Percentiles rank a stretch among this genome's conserved stretches.
Conservation (phyloP, 1,140 invertebrate genomes). For the Diploscapter pachys region DNA sequence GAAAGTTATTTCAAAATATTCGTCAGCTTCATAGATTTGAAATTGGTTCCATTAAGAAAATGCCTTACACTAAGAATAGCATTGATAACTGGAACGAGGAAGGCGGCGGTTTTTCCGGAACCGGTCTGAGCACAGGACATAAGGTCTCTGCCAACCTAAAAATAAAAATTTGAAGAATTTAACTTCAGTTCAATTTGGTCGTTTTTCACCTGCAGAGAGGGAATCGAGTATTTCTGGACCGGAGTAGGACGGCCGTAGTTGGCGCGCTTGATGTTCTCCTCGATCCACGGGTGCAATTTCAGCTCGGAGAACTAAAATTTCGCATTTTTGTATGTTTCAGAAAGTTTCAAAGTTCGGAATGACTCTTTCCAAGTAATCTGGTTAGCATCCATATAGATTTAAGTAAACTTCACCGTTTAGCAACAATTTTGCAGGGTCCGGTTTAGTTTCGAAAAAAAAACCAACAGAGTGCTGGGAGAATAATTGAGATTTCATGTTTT, state of each 20-base stretch:
- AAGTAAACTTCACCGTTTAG: background rate
- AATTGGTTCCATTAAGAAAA: background rate
- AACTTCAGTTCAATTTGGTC: too few relatives aligned
- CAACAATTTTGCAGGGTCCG: too few relatives aligned
- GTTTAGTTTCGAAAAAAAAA: too few relatives aligned
- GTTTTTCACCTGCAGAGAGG: conserved; percentile 75
- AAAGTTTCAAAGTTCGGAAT: background rate
- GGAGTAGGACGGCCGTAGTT: conserved; percentile 56
- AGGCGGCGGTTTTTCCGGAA: conserved; percentile 86
- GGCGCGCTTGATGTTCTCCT: conserved; percentile 57
- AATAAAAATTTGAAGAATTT: too few relatives aligned
- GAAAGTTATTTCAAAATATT: background rate
- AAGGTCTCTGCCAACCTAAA: conserved; percentile 72
- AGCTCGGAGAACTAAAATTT: conserved; percentile 51
- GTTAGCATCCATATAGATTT: background rate
- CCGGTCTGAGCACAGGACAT: conserved; percentile 91
- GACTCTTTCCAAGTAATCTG: background rate
- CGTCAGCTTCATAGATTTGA: background rate
- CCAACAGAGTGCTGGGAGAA: background rate
- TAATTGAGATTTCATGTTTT: background rate
- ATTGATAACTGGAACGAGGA: conserved; percentile 90
- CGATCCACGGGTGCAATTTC: conserved; percentile 54
- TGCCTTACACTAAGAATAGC: conserved; percentile 73
- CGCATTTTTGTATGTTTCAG: background rate
- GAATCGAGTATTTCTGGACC: conserved; percentile 80